Percentiles rank a stretch among this genome's conserved stretches.
These are phyloP conservation scores for Drosophila quadrilineata DNA, from an alignment of 1,140 invertebrate species.

Conservation along the genomic window DNA sequence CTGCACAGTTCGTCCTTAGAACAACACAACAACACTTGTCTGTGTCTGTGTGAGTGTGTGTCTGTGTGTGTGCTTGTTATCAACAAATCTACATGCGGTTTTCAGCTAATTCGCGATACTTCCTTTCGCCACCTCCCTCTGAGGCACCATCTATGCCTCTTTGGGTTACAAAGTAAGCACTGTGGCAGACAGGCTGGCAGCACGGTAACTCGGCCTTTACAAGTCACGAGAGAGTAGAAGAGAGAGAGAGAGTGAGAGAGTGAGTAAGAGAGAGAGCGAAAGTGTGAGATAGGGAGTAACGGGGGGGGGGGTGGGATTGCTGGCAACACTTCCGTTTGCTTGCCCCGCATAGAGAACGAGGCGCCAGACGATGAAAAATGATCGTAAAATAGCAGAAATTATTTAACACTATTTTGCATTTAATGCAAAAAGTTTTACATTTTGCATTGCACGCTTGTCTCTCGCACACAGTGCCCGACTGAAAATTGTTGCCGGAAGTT, in stretches of 20 bases:
- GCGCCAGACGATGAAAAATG: conserved; percentile 50
- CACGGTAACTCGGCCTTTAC: background rate
- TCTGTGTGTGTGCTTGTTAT: conserved; percentile 53
- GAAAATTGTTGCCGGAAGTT: conserved; percentile 69
- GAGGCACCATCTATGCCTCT: conserved; percentile 20
- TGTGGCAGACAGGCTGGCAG: conserved; percentile 22
- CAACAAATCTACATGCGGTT: conserved; percentile 75
- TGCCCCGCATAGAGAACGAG: conserved; percentile 6
- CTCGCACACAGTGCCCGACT: conserved; percentile 26
- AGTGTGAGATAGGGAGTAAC: background rate
- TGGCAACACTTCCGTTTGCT: conserved; percentile 50
- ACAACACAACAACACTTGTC: conserved; percentile 28
- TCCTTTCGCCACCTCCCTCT: conserved; percentile 19
- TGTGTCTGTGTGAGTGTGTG: conserved; percentile 3
- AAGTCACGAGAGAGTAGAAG: background rate
- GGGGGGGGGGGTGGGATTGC: background rate
- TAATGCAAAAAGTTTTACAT: conserved; percentile 69
- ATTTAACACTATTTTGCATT: conserved; percentile 76
- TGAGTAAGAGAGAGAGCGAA: background rate
- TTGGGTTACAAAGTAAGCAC: conserved; percentile 54
- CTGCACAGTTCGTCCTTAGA: conserved; percentile 51
- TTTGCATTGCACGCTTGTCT: conserved; percentile 12
- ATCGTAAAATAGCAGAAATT: conserved; percentile 70
- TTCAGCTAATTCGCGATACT: conserved; percentile 62
- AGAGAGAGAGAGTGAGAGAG: background rate